These are phyloP conservation scores for Hoplodrina ambigua DNA, from an alignment of 2,888 invertebrate genomes.

Conservation along the genomic window DNA sequence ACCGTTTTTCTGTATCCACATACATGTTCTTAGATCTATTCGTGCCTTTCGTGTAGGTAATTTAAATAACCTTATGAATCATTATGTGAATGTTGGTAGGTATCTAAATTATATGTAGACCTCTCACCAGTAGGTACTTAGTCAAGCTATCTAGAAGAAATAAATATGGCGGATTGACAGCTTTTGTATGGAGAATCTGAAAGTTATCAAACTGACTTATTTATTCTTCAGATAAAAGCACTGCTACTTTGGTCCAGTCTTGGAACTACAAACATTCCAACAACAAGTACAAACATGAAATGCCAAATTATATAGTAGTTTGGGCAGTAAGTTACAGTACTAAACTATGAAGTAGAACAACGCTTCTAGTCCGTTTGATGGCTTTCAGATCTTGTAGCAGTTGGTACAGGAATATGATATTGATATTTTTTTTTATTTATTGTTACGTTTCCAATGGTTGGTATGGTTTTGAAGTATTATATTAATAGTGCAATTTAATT, in stretches of 20 bases:
- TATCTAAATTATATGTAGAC: not conserved
- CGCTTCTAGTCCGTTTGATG: slow-evolving; percentile 13
- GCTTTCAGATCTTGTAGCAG: slow-evolving; percentile 15
- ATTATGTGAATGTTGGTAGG: not conserved
- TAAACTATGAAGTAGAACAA: slow-evolving; percentile 38
- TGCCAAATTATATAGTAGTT: slow-evolving; percentile 38
- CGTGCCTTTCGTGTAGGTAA: not conserved
- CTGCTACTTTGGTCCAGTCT: not conserved
- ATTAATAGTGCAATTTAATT: not conserved
- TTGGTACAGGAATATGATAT: not conserved
- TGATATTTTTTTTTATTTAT: not conserved
- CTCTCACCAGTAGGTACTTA: not conserved
- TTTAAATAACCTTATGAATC: not conserved
- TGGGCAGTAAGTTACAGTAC: slow-evolving; percentile 15
- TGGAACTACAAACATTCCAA: slow-evolving; percentile 2
- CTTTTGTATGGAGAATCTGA: no score
- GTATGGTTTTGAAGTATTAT: not conserved
- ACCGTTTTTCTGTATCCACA: slow-evolving; percentile 23
- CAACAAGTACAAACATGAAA: slow-evolving; percentile 31
- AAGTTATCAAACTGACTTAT: not conserved
- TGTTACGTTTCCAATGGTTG: not conserved
- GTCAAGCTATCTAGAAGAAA: no score
- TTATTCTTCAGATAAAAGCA: not conserved
- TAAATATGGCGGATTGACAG: no score
- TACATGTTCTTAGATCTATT: slow-evolving; percentile 12